A percentile compares a stretch with the other conserved stretches of the same genome.
Conservation (phyloP, 1,140 invertebrate genomes). For the Aphelenchoides fujianensis region DNA sequence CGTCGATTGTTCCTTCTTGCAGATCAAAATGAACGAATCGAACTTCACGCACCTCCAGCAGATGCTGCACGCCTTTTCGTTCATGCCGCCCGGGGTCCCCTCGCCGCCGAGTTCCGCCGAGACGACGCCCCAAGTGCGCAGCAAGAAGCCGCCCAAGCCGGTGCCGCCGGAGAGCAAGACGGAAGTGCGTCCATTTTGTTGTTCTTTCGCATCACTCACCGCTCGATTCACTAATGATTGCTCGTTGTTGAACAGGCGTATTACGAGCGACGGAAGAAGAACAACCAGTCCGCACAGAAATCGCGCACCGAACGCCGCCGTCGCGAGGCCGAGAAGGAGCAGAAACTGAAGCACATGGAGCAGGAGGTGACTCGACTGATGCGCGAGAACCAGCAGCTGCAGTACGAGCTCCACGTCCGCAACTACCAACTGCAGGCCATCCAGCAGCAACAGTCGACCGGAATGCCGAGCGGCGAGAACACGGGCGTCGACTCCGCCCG, state of each 20-base stretch:
- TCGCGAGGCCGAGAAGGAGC: background rate
- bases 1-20: background rate
- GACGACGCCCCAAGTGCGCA: background rate
- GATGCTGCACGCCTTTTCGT: background rate
- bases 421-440: background rate
- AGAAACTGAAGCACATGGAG: background rate
- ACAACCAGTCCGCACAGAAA: slow-evolving; percentile 14
- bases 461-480: background rate
- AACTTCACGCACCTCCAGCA: too few species aligned
- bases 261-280: slow-evolving; percentile 3
- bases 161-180: background rate
- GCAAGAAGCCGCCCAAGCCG: background rate
- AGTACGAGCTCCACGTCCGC: background rate
- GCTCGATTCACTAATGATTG: background rate
- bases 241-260: background rate
- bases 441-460: background rate
- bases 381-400: background rate
- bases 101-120: background rate
- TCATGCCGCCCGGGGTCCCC: background rate
- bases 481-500: background rate
- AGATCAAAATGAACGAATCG: slow-evolving; percentile 16
- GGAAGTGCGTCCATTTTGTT: background rate
- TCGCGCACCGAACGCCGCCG: background rate
- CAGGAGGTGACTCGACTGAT: background rate
- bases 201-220: background rate